Percentiles rank a stretch among this genome's conserved stretches.
These are phyloP conservation scores for Lepetodrilus schrolli DNA, from an alignment of 2,888 invertebrate species.

Conservation along the genomic window DNA sequence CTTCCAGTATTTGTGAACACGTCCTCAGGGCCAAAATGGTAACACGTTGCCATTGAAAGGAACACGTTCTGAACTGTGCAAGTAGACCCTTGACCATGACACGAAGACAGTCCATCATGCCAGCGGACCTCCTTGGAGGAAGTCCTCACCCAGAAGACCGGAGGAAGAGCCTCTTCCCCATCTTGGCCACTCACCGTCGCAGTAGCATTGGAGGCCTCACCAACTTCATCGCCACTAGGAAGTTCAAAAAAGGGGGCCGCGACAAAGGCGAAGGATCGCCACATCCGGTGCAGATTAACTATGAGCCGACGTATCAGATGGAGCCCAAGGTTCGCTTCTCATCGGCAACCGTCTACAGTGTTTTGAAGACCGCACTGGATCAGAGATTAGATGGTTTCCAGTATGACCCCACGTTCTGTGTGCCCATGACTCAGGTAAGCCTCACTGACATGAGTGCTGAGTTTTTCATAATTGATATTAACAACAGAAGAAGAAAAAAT, in stretches of 20 bases:
- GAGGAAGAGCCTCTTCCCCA: conserved; percentile 33
- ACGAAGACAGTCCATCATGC: background rate
- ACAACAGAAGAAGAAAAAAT: too few species aligned
- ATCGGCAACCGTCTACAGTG: conserved; percentile 37
- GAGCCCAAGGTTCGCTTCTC: conserved; percentile 53
- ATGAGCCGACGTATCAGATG: conserved; percentile 60
- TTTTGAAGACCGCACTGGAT: conserved; percentile 49
- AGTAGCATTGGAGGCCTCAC: background rate
- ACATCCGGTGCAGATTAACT: conserved; percentile 24
- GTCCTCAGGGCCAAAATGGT: too few species aligned
- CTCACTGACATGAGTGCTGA: too few species aligned
- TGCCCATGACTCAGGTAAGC: conserved; percentile 49
- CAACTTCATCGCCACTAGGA: background rate
- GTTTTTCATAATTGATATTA: too few species aligned
- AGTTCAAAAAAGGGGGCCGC: background rate
- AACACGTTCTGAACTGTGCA: too few species aligned
- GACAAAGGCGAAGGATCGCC: conserved; percentile 28
- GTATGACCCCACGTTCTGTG: conserved; percentile 53
- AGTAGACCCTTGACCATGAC: too few species aligned
- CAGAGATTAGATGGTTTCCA: conserved; percentile 48
- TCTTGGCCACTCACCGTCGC: background rate
- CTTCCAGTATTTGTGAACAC: too few species aligned
- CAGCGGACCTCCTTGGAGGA: background rate
- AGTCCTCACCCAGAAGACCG: background rate
- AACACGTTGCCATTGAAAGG: too few species aligned